These are phyloP conservation scores for Scaptomyza parva DNA, from an alignment of 2,888 invertebrate species.

Conservation along the genomic window DNA sequence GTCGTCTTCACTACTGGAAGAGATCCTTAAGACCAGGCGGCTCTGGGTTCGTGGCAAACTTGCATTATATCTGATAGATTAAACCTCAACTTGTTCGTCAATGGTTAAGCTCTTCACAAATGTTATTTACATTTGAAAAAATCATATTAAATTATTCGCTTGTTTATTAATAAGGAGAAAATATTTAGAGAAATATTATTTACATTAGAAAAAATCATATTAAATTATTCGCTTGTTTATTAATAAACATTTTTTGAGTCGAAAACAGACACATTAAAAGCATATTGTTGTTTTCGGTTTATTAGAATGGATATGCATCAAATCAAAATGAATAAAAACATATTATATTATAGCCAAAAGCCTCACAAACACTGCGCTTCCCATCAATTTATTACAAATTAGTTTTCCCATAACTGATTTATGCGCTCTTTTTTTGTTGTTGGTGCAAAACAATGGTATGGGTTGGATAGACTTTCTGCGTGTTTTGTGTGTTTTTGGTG, in stretches of 20 bases:
- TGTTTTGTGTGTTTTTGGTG: conserved; percentile 16
- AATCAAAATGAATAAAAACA: conserved; percentile 58
- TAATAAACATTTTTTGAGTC: not conserved
- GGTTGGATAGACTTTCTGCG: conserved; percentile 7
- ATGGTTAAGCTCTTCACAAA: too few species aligned
- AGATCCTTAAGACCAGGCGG: too few species aligned
- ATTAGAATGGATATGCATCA: conserved; percentile 48
- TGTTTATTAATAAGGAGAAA: too few species aligned
- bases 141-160: too few species aligned
- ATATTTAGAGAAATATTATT: too few species aligned
- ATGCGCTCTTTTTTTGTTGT: conserved; percentile 43
- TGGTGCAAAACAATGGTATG: conserved; percentile 9
- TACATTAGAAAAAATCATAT: too few species aligned
- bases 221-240: not conserved
- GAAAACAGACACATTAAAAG: conserved; percentile 35
- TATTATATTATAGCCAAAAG: conserved; percentile 52
- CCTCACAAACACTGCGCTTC: not conserved
- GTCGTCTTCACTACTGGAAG: too few species aligned
- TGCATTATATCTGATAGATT: too few species aligned
- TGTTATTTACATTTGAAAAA: too few species aligned
- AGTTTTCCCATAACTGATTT: conserved; percentile 66
- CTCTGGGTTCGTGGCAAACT: too few species aligned
- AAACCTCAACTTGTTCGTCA: too few species aligned
- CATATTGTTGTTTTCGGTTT: conserved; percentile 49
- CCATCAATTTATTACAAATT: conserved; percentile 75